Evolutionary conservation across 2,888 invertebrate species (phyloP).

Genomic region (Stenodema calcarata): DNA sequence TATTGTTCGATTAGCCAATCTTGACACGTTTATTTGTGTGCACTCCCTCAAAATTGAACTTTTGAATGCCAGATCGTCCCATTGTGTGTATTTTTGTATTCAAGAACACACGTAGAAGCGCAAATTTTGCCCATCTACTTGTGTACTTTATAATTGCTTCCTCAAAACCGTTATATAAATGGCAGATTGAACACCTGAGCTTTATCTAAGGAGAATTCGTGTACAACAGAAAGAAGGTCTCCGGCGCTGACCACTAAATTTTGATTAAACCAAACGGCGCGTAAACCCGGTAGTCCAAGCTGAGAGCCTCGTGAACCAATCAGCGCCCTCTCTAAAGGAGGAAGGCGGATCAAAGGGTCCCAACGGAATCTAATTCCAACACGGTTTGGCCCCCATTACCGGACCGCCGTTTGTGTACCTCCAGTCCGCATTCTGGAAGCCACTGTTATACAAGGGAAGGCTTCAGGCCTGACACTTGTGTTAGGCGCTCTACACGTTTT

Average conservation of each 20-base stretch:
- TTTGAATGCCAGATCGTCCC: too few relatives aligned
- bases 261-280: slow-evolving; percentile 38
- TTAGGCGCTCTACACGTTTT: not conserved
- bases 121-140: too few relatives aligned
- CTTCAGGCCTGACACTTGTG: not conserved
- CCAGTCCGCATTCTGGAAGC: not conserved
- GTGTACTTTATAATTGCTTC: too few relatives aligned
- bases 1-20: too few relatives aligned
- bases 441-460: not conserved
- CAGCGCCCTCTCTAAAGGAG: slow-evolving; percentile 28
- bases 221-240: too few relatives aligned
- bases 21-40: too few relatives aligned
- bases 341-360: slow-evolving; percentile 23
- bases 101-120: too few relatives aligned
- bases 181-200: too few relatives aligned
- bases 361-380: slow-evolving; percentile 28
- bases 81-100: too few relatives aligned
- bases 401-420: slow-evolving; percentile 7
- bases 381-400: slow-evolving; percentile 24
- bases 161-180: too few relatives aligned
- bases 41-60: too few relatives aligned
- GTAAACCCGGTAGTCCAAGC: slow-evolving; percentile 5
- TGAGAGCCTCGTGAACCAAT: slow-evolving; percentile 29
- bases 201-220: too few relatives aligned
- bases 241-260: not conserved